Conservation (phyloP, 2,113 vertebrate genomes). For the Lipophrys pholis region DNA sequence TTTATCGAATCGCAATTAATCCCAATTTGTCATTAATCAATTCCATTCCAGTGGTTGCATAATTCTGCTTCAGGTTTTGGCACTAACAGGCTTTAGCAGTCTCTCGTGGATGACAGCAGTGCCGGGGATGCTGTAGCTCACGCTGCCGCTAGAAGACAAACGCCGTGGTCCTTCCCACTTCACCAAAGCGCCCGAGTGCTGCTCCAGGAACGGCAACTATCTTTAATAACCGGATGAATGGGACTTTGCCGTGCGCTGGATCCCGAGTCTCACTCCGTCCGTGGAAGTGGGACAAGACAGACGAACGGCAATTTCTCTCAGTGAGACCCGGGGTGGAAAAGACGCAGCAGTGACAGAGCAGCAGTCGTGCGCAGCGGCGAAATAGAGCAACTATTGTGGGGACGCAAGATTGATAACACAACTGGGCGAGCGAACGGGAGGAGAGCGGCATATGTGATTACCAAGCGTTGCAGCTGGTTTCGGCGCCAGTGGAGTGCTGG, state of each 20-base stretch:
- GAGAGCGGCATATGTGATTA: slow-evolving; percentile 70
- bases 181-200: slow-evolving; percentile 36
- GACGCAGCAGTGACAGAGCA: slow-evolving; percentile 73
- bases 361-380: slow-evolving; percentile 69
- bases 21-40: slow-evolving; percentile 69
- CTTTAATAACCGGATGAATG: slow-evolving; percentile 56
- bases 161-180: slow-evolving; percentile 63
- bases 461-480: slow-evolving; percentile 61
- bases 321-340: slow-evolving; percentile 53
- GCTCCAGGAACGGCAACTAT: slow-evolving; percentile 31
- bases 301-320: slow-evolving; percentile 50
- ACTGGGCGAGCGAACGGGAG: slow-evolving; percentile 47
- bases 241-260: slow-evolving; percentile 53
- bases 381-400: slow-evolving; percentile 75
- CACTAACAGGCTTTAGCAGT: slow-evolving; percentile 57
- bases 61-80: slow-evolving; percentile 83
- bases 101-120: slow-evolving; percentile 72
- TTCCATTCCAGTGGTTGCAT: slow-evolving; percentile 78
- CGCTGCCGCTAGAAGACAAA: slow-evolving; percentile 64
- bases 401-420: slow-evolving; percentile 62
- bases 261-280: slow-evolving; percentile 37
- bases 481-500: slow-evolving; percentile 44
- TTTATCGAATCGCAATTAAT: neutral
- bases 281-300: slow-evolving; percentile 45
- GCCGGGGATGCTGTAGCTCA: slow-evolving; percentile 74